phyloP scores from a whole-genome alignment of 2,888 invertebrate genomes.

The Amblyteles armatorius region DNA sequence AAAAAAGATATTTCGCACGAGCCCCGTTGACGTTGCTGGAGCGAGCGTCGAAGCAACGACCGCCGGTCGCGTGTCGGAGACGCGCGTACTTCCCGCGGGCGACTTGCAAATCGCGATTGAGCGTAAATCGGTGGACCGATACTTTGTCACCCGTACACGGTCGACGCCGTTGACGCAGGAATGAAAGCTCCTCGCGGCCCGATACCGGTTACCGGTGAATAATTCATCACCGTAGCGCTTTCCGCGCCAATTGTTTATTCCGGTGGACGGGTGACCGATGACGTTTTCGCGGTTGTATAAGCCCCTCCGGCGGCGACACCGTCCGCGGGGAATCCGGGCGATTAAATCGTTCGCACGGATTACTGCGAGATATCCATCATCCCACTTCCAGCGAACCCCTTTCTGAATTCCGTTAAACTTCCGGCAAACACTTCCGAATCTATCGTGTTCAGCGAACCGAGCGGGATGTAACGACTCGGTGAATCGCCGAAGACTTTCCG shows the following conservation, averaged over 20 bases:
- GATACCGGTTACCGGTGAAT: slow-evolving; percentile 69
- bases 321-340: slow-evolving; percentile 47
- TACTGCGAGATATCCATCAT: slow-evolving; percentile 68
- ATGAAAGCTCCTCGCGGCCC: slow-evolving; percentile 49
- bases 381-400: slow-evolving; percentile 31
- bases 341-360: slow-evolving; percentile 68
- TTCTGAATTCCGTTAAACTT: background rate
- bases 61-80: slow-evolving; percentile 24
- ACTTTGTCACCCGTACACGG: slow-evolving; percentile 68
- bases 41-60: slow-evolving; percentile 1
- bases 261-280: slow-evolving; percentile 69
- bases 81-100: slow-evolving; percentile 58
- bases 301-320: slow-evolving; percentile 35
- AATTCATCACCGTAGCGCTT: slow-evolving; percentile 72
- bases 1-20: background rate
- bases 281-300: slow-evolving; percentile 55
- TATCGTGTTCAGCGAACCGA: background rate
- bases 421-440: slow-evolving; percentile 2
- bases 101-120: slow-evolving; percentile 73
- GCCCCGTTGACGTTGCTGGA: background rate
- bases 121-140: slow-evolving; percentile 68
- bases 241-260: slow-evolving; percentile 72
- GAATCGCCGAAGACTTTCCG: slow-evolving; percentile 21
- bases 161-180: background rate
- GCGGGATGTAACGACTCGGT: slow-evolving; percentile 2